phyloP scores from a whole-genome alignment of 2,888 invertebrate genomes.

The Syrphus vitripennis region DNA sequence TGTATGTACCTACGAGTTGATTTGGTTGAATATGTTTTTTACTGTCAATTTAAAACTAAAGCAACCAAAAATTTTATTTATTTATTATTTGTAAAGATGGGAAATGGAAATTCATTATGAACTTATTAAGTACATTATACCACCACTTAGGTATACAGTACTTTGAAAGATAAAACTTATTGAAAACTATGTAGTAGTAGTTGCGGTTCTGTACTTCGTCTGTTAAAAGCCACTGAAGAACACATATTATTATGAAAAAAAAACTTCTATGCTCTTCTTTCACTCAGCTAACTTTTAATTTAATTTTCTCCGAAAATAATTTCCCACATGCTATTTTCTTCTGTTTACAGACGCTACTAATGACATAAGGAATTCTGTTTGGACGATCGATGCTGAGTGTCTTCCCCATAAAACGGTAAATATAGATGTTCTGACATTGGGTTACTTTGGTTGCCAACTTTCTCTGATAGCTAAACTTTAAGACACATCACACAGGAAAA shows the following conservation, averaged over 20 bases:
- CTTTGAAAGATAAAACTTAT: background rate
- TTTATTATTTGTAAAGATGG: too few relatives aligned
- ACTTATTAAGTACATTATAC: too few relatives aligned
- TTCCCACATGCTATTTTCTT: constrained; percentile 56
- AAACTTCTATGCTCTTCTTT: background rate
- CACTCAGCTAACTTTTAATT: constrained; percentile 55
- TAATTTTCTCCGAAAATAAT: constrained; percentile 57
- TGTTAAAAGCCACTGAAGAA: background rate
- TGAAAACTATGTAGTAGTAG: background rate
- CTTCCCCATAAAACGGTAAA: background rate
- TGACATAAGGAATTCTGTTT: constrained; percentile 15
- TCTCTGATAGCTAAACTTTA: background rate
- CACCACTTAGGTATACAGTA: background rate
- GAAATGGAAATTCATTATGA: too few relatives aligned
- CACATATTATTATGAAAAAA: background rate
- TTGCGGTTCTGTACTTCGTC: background rate
- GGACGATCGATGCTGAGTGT: constrained; percentile 8
- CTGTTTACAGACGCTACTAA: constrained; percentile 26
- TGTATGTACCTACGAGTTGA: too few relatives aligned
- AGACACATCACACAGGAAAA: background rate
- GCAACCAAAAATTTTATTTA: too few relatives aligned
- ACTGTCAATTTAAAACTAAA: too few relatives aligned
- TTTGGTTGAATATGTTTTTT: too few relatives aligned
- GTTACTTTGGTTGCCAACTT: background rate
- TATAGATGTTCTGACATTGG: background rate